phyloP scores from a whole-genome alignment of 1,140 invertebrate species.

The Mamestra configurata region DNA sequence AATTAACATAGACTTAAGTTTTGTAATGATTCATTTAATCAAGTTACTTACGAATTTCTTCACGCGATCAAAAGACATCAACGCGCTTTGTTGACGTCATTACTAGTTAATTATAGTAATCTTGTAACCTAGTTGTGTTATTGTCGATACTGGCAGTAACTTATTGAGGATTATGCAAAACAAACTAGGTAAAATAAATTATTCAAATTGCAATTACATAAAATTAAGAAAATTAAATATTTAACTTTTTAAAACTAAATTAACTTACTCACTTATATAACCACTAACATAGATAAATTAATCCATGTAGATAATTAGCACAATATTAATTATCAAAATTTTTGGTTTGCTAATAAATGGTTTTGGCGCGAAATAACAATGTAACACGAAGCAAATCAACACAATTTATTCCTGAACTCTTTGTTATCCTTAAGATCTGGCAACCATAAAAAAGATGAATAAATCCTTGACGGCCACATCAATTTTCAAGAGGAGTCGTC shows the following conservation, averaged over 20 bases:
- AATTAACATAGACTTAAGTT: constrained; percentile 46
- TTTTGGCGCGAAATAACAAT: neutral
- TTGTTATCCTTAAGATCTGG: neutral
- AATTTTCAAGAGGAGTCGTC: constrained; percentile 21
- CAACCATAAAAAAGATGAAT: constrained; percentile 4
- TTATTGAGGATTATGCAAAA: neutral
- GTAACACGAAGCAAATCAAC: neutral
- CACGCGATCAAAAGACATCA: constrained; percentile 81
- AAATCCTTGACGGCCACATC: neutral
- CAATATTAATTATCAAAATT: neutral
- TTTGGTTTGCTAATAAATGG: neutral
- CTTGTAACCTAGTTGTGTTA: neutral
- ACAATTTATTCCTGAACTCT: neutral
- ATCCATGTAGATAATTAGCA: neutral
- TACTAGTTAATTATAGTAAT: neutral
- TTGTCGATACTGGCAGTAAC: neutral
- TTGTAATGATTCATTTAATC: constrained; percentile 38
- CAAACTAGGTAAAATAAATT: neutral
- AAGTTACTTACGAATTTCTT: constrained; percentile 42
- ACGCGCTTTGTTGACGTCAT: constrained; percentile 63
- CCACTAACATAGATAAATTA: no score
- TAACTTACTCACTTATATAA: no score
- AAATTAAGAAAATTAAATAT: neutral
- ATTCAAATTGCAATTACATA: neutral
- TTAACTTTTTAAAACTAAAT: neutral